Conservation (phyloP, 2,888 invertebrate species). For the Drosophila vallismaia region DNA sequence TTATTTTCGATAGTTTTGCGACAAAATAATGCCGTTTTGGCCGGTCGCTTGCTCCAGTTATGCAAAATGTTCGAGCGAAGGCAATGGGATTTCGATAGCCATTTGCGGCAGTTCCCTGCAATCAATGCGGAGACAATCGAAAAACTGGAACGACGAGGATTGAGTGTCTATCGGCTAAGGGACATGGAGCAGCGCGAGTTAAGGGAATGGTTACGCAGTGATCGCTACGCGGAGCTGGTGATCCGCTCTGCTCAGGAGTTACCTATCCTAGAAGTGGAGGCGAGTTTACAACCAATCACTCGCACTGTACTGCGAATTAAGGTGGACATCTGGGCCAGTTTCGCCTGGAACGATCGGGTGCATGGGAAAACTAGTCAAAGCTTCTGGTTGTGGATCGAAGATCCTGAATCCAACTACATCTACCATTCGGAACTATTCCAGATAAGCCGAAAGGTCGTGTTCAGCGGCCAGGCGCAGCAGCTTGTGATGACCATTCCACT, state of each 20-base stretch:
- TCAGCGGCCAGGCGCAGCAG: constrained; percentile 90
- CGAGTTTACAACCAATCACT: constrained; percentile 97
- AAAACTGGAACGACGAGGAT: constrained; percentile 91
- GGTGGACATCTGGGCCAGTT: constrained; percentile 90
- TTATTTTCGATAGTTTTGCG: constrained; percentile 96
- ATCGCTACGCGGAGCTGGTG: constrained; percentile 88
- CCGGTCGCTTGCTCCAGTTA: constrained; percentile 92
- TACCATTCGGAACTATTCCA: constrained; percentile 97
- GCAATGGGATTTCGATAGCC: constrained; percentile 94
- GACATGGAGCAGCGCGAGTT: constrained; percentile 96
- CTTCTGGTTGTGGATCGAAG: constrained; percentile 99
- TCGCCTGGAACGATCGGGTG: constrained; percentile 94
- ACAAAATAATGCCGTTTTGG: constrained; percentile 95
- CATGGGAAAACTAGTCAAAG: constrained; percentile 95
- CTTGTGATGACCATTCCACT: constrained; percentile 98
- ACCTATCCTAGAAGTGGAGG: constrained; percentile 92
- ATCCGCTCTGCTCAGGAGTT: constrained; percentile 94
- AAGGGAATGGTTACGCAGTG: constrained; percentile 91
- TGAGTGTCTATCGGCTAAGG: constrained; percentile 90
- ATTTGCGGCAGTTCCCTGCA: constrained; percentile 92
- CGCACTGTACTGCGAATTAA: constrained; percentile 94
- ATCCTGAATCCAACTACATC: constrained; percentile 96
- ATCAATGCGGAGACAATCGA: constrained; percentile 91
- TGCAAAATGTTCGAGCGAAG: constrained; percentile 97
- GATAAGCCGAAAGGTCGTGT: constrained; percentile 85